These are phyloP conservation scores for Tuberolachnus salignus DNA, from an alignment of 2,888 invertebrate genomes.

Conservation along the genomic window DNA sequence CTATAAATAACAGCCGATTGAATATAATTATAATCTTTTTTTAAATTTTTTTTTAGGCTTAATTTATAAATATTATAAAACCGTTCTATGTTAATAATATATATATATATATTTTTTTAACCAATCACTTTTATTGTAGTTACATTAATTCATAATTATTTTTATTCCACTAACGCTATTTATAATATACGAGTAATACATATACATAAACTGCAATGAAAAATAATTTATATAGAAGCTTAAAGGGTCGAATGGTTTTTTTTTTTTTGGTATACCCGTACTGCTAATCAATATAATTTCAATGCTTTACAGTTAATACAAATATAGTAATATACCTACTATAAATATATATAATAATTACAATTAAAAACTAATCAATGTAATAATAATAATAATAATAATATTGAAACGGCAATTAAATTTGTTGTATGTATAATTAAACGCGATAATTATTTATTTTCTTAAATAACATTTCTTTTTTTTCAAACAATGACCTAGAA, in stretches of 20 bases:
- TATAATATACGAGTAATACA: too few relatives aligned
- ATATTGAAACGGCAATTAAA: too few relatives aligned
- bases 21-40: too few relatives aligned
- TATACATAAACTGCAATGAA: background rate
- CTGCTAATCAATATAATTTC: conserved; percentile 39
- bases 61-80: too few relatives aligned
- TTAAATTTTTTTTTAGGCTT: too few relatives aligned
- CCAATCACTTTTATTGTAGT: background rate
- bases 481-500: conserved; percentile 12
- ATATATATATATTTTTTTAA: background rate
- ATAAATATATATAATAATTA: conserved; percentile 17
- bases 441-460: background rate
- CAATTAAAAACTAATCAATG: background rate
- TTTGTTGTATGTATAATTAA: too few relatives aligned
- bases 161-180: background rate
- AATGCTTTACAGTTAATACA: background rate
- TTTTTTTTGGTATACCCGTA: conserved; percentile 2
- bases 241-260: conserved; percentile 21
- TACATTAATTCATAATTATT: background rate
- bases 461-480: background rate
- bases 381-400: background rate
- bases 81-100: too few relatives aligned
- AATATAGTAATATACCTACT: background rate
- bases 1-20: too few relatives aligned
- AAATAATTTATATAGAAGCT: conserved; percentile 20